Base-by-base conservation (phyloP, 2,888 invertebrate species). In the Ichneumoninae sp. region DNA sequence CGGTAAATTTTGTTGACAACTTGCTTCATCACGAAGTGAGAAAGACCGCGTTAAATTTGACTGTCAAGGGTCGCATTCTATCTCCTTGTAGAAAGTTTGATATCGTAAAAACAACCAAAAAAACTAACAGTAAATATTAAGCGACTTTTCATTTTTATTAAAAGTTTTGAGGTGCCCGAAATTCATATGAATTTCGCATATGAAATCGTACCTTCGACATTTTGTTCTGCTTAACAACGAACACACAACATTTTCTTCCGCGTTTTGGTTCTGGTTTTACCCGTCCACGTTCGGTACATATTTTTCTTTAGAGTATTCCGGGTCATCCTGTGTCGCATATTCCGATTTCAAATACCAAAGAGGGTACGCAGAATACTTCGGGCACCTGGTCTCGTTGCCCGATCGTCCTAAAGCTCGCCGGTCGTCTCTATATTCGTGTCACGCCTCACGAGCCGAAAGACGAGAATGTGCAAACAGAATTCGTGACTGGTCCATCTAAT, bases 391-490 rank as follows among this genome's bases (percentile, higher is more conserved):
- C 22, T 57, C 10, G 10, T 33, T n/a, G 16, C 60, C 60, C 33
- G 33, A 10, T 4, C 30, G 70, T 6, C 40, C 10, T 10, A 10
- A 40, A 40, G 40, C 33, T 33, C 19, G n/a, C 0, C 52, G 19
- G n/a, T 54, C 57, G 40, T 70, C 57, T 76, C 60, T 60, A 82
- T 80, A 85, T 87, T 85, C 84, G 80, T 80, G 80, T 76, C 84
- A 85, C 85, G 81, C 71, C 50, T 62, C 66, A 62, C 75, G 54
- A 60, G 52, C 60, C 80, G 19, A 50, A 75, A 62, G 74, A 82
- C 77, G 54, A 66, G 82, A 86, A 86, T 86, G 82, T 66, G 72
- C 80, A 80, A 72, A 83, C 79, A 72, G 86, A 86, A 86, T 86
- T 86, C 79, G 79, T 82, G 80, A 82, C 74, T 74, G 47, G 66